Conservation (phyloP, 2,113 vertebrate species). For the Galbula dea region DNA sequence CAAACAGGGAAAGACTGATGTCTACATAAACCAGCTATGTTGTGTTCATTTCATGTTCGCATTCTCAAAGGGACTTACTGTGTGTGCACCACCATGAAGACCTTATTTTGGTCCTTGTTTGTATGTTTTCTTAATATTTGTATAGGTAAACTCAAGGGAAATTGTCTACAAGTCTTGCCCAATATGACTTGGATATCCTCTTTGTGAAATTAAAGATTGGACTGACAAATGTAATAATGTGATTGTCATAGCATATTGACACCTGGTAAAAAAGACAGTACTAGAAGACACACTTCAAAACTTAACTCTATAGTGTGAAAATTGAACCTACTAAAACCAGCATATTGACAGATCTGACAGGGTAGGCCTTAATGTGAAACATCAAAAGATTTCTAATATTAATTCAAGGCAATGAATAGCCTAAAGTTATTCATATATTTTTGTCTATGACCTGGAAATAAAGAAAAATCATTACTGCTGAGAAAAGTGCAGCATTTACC, state of each 20-base stretch:
- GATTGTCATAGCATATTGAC: neutral
- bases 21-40: neutral
- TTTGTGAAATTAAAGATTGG: neutral
- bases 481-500: neutral
- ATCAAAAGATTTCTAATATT: neutral
- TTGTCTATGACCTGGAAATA: neutral
- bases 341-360: neutral
- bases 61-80: neutral
- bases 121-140: neutral
- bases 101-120: neutral
- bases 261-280: neutral
- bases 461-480: neutral
- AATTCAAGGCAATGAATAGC: neutral
- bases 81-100: neutral
- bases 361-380: neutral
- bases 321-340: neutral
- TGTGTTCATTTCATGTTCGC: slow-evolving; percentile 5
- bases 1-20: neutral
- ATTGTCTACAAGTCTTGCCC: neutral
- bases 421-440: neutral
- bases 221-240: neutral
- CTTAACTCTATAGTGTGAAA: neutral
- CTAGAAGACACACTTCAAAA: neutral
- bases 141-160: neutral
- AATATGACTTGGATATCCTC: neutral